phyloP scores from a whole-genome alignment of 2,888 invertebrate species.

The Harpalus rufipes region DNA sequence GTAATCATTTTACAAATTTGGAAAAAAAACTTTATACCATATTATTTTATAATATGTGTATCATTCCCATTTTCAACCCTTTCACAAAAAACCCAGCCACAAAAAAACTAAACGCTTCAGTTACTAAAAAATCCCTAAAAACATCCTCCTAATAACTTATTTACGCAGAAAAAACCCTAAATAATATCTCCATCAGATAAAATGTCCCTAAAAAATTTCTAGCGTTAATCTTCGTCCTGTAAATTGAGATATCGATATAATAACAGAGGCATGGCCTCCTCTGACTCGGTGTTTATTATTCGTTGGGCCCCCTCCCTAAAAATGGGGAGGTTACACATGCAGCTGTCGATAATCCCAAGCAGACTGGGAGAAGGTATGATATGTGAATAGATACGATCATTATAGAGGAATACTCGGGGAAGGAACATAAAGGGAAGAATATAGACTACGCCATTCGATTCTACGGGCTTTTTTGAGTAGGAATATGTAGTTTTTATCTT shows the following conservation, averaged over 20 bases:
- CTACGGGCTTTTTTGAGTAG: too few species aligned
- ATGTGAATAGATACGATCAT: background rate
- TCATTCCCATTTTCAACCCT: too few species aligned
- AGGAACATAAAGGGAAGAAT: background rate
- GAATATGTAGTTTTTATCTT: too few species aligned
- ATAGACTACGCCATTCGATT: background rate
- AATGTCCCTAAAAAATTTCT: slow-evolving; percentile 14
- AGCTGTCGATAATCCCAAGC: slow-evolving; percentile 58
- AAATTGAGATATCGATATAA: slow-evolving; percentile 65
- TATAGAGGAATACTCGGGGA: background rate
- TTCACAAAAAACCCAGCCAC: too few species aligned
- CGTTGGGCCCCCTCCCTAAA: slow-evolving; percentile 23
- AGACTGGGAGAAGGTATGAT: background rate
- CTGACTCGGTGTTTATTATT: slow-evolving; percentile 47
- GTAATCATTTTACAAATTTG: too few species aligned
- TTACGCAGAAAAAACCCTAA: slow-evolving; percentile 8
- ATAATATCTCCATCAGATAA: slow-evolving; percentile 50
- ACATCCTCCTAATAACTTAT: background rate
- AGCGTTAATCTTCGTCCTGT: slow-evolving; percentile 38
- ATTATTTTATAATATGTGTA: too few species aligned
- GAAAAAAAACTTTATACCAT: too few species aligned
- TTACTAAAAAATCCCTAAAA: background rate
- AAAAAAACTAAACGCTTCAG: too few species aligned
- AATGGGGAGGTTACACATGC: background rate
- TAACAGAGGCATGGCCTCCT: slow-evolving; percentile 52